A percentile compares a stretch with the other conserved stretches of the same genome.
These are phyloP conservation scores for Mythimna albipuncta DNA, from an alignment of 2,888 invertebrate genomes.

Conservation along the genomic window DNA sequence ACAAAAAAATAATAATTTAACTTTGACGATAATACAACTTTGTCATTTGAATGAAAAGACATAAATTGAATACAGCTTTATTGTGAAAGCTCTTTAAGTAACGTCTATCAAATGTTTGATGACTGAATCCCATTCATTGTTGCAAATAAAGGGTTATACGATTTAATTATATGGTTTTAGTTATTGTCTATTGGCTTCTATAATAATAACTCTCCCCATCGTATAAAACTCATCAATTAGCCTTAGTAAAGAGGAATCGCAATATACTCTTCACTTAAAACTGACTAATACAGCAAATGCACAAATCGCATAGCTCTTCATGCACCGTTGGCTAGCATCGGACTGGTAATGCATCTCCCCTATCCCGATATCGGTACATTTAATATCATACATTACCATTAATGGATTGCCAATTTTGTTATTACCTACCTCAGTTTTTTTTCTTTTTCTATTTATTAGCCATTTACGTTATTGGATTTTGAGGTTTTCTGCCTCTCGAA, in stretches of 20 bases:
- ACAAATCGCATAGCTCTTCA: constrained; percentile 76
- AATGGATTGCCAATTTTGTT: constrained; percentile 88
- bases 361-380: constrained; percentile 71
- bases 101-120: neutral
- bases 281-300: constrained; percentile 78
- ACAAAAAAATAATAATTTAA: too few species aligned
- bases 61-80: neutral
- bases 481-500: constrained; percentile 35
- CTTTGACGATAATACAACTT: neutral
- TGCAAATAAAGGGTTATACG: neutral
- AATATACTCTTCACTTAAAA: constrained; percentile 54
- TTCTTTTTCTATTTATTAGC: constrained; percentile 62
- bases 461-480: constrained; percentile 56
- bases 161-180: neutral
- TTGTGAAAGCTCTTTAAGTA: neutral
- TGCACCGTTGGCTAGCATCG: constrained; percentile 79
- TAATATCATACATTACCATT: constrained; percentile 82
- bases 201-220: constrained; percentile 2
- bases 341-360: constrained; percentile 77
- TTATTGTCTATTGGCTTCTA: neutral
- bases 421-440: constrained; percentile 72
- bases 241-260: constrained; percentile 35
- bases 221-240: constrained; percentile 39
- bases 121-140: neutral
- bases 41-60: neutral